These are phyloP conservation scores for Cryptophagus acutangulus DNA, from an alignment of 2,888 invertebrate genomes.

Conservation along the genomic window DNA sequence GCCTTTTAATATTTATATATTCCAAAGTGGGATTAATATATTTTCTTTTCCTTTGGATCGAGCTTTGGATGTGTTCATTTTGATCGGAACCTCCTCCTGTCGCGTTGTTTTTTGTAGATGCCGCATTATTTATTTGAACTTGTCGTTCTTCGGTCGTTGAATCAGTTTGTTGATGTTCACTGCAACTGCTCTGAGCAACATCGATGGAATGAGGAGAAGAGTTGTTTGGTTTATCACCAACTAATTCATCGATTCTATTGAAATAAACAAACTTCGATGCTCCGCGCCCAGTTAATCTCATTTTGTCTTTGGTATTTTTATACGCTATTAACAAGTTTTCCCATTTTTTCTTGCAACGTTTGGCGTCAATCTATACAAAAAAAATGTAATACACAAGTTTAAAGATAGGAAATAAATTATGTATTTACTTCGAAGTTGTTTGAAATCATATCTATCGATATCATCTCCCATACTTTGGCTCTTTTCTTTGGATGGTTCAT, in stretches of 20 bases:
- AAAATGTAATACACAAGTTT: too few species aligned
- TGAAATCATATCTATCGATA: too few species aligned
- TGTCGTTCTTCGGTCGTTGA: neutral
- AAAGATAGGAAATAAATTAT: too few species aligned
- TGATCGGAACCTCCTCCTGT: neutral
- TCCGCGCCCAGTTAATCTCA: neutral
- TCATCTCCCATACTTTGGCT: too few species aligned
- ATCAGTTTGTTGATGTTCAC: too few species aligned
- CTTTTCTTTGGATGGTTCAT: too few species aligned
- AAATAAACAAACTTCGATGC: conserved; percentile 1
- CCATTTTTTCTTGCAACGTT: conserved; percentile 4
- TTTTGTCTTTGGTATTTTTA: neutral
- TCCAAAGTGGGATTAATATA: conserved; percentile 5
- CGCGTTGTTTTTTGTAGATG: neutral
- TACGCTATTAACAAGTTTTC: conserved; percentile 1
- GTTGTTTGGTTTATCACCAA: conserved; percentile 1
- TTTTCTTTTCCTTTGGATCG: neutral
- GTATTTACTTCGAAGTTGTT: too few species aligned
- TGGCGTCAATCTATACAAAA: too few species aligned
- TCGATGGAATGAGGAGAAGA: conserved; percentile 2
- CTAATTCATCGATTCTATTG: neutral
- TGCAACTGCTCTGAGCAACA: neutral
- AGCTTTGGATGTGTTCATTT: neutral
- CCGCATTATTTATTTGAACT: neutral
- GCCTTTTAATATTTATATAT: conserved; percentile 2